Conservation (phyloP, 1,140 invertebrate species). For the Drosophila serrata region DNA sequence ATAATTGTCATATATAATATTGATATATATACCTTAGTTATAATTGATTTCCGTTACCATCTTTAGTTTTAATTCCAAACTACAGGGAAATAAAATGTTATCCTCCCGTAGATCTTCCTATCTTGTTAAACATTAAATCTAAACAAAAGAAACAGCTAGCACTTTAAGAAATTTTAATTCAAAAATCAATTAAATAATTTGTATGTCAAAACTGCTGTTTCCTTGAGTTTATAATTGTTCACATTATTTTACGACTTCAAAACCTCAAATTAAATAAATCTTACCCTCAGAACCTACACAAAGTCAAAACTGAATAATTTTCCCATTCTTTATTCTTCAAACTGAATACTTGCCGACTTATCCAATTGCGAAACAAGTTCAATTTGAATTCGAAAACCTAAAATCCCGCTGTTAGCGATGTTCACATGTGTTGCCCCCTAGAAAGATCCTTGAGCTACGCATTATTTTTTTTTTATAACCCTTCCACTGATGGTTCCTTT, state of each 20-base stretch:
- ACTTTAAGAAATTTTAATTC: too few relatives aligned
- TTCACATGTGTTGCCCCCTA: slow-evolving; percentile 29
- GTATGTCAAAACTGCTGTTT: neutral
- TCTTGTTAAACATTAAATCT: too few relatives aligned
- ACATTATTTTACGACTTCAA: neutral
- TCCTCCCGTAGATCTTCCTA: too few relatives aligned
- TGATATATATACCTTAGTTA: too few relatives aligned
- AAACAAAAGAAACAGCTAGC: too few relatives aligned
- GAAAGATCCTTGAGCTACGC: slow-evolving; percentile 2
- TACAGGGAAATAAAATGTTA: too few relatives aligned
- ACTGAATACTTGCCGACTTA: slow-evolving; percentile 22
- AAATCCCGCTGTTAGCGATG: slow-evolving; percentile 15
- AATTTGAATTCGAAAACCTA: neutral
- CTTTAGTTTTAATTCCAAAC: too few relatives aligned
- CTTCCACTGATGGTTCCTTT: slow-evolving; percentile 11
- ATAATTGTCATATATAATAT: too few relatives aligned
- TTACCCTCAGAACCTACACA: too few relatives aligned
- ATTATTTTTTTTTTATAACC: slow-evolving; percentile 24
- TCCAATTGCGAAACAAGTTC: slow-evolving; percentile 45
- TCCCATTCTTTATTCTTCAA: slow-evolving; percentile 2
- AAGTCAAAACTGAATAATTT: neutral
- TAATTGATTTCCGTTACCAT: too few relatives aligned
- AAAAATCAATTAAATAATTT: too few relatives aligned
- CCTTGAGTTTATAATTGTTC: fast-evolving
- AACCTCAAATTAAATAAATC: neutral